phyloP scores from a whole-genome alignment of 2,113 vertebrate species.

The rat (Rattus norvegicus) region DNA sequence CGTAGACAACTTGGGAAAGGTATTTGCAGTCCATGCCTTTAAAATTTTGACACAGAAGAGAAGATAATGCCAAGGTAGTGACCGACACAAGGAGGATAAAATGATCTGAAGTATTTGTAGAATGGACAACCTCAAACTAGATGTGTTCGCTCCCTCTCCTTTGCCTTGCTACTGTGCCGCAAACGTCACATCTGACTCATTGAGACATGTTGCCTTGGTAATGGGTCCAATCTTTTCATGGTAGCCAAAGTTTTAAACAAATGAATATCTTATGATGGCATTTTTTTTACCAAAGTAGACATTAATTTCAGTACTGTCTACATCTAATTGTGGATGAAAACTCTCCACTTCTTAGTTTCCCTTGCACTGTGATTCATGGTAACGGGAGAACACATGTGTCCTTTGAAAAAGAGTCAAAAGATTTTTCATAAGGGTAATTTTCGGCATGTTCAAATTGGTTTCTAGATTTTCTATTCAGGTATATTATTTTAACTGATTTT shows the following conservation, averaged over 20 bases:
- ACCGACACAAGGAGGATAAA: neutral
- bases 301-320: neutral
- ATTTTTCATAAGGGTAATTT: neutral
- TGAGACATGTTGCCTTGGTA: neutral
- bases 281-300: neutral
- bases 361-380: neutral
- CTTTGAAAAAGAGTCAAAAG: neutral
- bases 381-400: neutral
- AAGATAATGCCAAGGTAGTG: neutral
- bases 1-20: neutral
- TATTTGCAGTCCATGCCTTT: neutral
- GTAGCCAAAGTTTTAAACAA: neutral
- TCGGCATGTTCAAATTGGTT: neutral
- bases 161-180: neutral
- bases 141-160: neutral
- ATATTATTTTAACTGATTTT: neutral
- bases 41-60: no score
- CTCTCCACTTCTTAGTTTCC: neutral
- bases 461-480: neutral
- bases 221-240: neutral
- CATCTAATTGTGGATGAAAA: neutral
- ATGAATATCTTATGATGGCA: neutral
- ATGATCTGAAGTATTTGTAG: neutral
- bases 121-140: neutral
- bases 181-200: neutral